These are phyloP conservation scores for Helarctos malayanus DNA, from an alignment of 2,797 vertebrate genomes.

Conservation along the genomic window DNA sequence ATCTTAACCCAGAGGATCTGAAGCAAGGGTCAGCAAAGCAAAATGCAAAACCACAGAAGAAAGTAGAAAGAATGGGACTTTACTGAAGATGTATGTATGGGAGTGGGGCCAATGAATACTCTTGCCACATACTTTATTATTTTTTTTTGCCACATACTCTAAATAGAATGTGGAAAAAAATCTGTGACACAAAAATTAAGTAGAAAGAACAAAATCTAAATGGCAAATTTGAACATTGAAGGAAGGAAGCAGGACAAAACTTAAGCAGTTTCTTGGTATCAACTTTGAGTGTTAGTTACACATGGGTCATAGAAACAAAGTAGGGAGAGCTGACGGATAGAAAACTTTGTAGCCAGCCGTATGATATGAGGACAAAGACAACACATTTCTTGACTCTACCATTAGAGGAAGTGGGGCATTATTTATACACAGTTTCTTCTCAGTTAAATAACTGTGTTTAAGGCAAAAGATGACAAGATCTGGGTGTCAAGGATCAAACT, in stretches of 20 bases:
- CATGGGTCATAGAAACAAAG: neutral
- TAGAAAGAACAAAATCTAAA: neutral
- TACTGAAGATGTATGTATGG: neutral
- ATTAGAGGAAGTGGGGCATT: neutral
- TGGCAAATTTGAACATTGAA: neutral
- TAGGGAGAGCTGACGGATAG: neutral
- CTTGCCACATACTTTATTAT: neutral
- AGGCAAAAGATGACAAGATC: neutral
- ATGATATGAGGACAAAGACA: neutral
- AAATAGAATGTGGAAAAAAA: neutral
- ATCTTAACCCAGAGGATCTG: neutral
- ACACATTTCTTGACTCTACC: neutral
- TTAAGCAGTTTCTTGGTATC: neutral
- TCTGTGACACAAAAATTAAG: slow-evolving; percentile 20
- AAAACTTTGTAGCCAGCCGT: neutral
- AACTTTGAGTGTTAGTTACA: neutral
- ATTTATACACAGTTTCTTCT: neutral
- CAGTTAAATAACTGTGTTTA: neutral
- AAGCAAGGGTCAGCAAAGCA: neutral
- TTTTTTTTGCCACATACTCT: neutral
- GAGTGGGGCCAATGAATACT: neutral
- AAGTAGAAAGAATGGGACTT: neutral
- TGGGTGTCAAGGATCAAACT: neutral
- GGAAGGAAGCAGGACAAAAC: slow-evolving; percentile 9
- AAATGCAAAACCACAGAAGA: slow-evolving; percentile 27